These are phyloP conservation scores for Halisarca cf. caerulea DNA, from an alignment of 37 sponge, comb jelly and placozoan genomes.

Conservation along the genomic window DNA sequence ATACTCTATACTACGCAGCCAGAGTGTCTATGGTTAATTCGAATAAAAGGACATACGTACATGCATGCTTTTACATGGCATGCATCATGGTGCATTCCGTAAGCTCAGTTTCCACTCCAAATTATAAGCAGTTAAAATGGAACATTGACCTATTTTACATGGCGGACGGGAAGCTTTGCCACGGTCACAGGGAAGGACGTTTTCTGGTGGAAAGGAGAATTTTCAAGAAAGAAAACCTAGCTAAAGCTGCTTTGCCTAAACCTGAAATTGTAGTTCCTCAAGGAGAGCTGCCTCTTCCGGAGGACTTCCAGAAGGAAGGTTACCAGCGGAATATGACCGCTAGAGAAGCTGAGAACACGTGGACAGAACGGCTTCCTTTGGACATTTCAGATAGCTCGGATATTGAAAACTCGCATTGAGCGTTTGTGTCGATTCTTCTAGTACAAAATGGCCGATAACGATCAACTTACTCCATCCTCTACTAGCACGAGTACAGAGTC, in stretches of 20 bases:
- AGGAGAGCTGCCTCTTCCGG: conserved; percentile 73
- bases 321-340: conserved; percentile 47
- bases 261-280: conserved; percentile 52
- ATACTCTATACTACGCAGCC: too few relatives aligned
- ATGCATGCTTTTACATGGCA: too few relatives aligned
- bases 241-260: neutral
- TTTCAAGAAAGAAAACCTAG: conserved; percentile 44
- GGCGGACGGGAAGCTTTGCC: conserved; percentile 49
- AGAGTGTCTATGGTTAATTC: too few relatives aligned
- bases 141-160: too few relatives aligned
- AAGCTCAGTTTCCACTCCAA: too few relatives aligned
- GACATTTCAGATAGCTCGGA: neutral
- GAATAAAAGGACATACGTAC: too few relatives aligned
- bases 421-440: too few relatives aligned
- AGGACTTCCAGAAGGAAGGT: conserved; percentile 66
- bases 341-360: conserved; percentile 59
- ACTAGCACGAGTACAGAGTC: neutral
- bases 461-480: neutral
- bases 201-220: conserved; percentile 62
- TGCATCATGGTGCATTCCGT: too few relatives aligned
- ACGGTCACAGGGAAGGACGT: conserved; percentile 48
- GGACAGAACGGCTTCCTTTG: conserved; percentile 65
- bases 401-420: neutral
- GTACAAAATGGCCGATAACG: neutral
- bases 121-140: too few relatives aligned